These are phyloP conservation scores for Zaprionus inermis DNA, from an alignment of 1,140 invertebrate genomes.

Conservation along the genomic window DNA sequence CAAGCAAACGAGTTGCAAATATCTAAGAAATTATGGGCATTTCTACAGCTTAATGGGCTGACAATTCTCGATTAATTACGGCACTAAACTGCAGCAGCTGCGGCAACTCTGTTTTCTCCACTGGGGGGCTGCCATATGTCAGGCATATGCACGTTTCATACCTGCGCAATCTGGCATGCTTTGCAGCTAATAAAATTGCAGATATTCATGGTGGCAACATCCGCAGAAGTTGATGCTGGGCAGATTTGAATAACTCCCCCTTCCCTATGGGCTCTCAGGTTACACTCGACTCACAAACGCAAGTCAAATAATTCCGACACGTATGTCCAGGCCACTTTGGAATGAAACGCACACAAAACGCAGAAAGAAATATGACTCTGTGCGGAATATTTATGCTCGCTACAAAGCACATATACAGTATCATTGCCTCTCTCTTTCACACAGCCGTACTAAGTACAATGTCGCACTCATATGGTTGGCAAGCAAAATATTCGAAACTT, in stretches of 20 bases:
- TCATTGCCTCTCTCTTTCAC: background rate
- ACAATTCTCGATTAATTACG: slow-evolving; percentile 6
- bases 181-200: slow-evolving; percentile 7
- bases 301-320: slow-evolving; percentile 80
- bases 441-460: slow-evolving; percentile 49
- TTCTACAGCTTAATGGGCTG: slow-evolving; percentile 3
- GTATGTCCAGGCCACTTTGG: slow-evolving; percentile 77
- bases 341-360: slow-evolving; percentile 72
- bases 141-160: background rate
- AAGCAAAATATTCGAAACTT: slow-evolving; percentile 78
- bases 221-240: background rate
- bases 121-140: background rate
- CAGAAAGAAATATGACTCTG: slow-evolving; percentile 75
- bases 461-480: slow-evolving; percentile 60
- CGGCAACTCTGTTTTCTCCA: background rate
- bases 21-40: slow-evolving; percentile 5
- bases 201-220: background rate
- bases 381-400: slow-evolving; percentile 71
- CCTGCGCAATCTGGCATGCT: background rate
- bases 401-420: slow-evolving; percentile 24
- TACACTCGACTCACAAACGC: slow-evolving; percentile 41
- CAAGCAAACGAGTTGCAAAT: slow-evolving; percentile 11
- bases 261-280: background rate
- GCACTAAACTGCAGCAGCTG: background rate
- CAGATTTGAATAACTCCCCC: background rate